phyloP scores from a whole-genome alignment of 2,113 vertebrate species.

The Amphiprion percula region DNA sequence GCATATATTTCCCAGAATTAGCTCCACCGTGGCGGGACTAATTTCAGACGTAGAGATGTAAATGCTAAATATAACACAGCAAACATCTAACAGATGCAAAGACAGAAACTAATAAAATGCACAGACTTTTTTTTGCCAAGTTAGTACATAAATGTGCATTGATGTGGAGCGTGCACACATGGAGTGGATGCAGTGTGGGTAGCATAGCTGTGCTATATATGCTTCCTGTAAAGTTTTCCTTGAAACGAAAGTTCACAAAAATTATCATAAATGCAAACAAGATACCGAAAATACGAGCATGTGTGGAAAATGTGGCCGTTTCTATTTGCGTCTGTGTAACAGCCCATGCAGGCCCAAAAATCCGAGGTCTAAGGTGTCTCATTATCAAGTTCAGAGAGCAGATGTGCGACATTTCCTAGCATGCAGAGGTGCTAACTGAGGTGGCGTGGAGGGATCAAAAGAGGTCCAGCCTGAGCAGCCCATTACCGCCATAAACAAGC shows the following conservation, averaged over 20 bases:
- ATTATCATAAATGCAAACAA: conserved; percentile 54
- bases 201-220: conserved; percentile 44
- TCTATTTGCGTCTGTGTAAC: conserved; percentile 39
- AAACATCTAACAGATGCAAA: conserved; percentile 68
- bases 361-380: conserved; percentile 63
- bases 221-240: conserved; percentile 50
- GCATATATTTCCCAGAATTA: conserved; percentile 68
- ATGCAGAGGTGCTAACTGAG: conserved; percentile 67
- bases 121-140: conserved; percentile 38
- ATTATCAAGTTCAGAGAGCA: conserved; percentile 76
- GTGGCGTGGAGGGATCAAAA: conserved; percentile 69
- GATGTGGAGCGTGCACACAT: conserved; percentile 30
- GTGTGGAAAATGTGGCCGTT: conserved; percentile 35
- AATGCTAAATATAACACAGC: conserved; percentile 70
- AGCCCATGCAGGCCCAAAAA: not conserved
- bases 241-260: conserved; percentile 48
- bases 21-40: conserved; percentile 53
- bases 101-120: conserved; percentile 74
- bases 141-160: conserved; percentile 44
- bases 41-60: conserved; percentile 65
- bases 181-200: conserved; percentile 46
- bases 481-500: conserved; percentile 64
- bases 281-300: conserved; percentile 29
- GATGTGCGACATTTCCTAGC: conserved; percentile 55
- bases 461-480: conserved; percentile 38